Evolutionary conservation across 2,797 vertebrate genomes (phyloP).

Genomic region (Fratercula arctica): DNA sequence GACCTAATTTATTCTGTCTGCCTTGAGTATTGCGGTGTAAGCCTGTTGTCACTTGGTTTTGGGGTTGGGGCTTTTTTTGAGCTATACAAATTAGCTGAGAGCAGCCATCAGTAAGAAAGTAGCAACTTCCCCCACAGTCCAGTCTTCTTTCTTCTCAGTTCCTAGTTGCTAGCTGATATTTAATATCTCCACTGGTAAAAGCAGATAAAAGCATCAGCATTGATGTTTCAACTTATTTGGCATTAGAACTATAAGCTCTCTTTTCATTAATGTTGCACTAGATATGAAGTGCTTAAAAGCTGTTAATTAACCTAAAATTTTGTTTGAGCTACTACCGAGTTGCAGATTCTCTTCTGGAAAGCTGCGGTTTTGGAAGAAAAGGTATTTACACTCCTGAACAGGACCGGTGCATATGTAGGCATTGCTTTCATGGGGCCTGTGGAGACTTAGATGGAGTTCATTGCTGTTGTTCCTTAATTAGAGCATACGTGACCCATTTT

Average conservation of each 20-base stretch:
- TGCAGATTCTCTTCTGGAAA: neutral
- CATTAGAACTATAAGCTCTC: neutral
- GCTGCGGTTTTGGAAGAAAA: neutral
- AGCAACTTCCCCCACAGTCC: neutral
- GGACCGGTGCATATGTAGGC: neutral
- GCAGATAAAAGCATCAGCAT: neutral
- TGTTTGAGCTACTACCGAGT: neutral
- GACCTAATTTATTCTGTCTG: neutral
- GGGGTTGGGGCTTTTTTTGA: neutral
- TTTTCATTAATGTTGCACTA: neutral
- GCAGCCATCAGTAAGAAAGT: neutral
- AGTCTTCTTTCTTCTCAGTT: neutral
- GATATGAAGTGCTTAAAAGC: neutral
- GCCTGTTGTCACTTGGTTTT: neutral
- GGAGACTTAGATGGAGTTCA: neutral
- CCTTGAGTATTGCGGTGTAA: neutral
- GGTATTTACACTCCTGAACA: neutral
- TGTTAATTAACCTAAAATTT: neutral
- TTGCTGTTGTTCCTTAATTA: neutral
- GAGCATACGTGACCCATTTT: rapidly evolving
- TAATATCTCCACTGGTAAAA: neutral
- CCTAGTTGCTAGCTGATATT: neutral
- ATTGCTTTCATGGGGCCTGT: neutral
- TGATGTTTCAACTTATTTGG: neutral
- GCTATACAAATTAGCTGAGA: neutral